phyloP scores from a whole-genome alignment of 2,797 vertebrate species.

The Sebastes iracundus region DNA sequence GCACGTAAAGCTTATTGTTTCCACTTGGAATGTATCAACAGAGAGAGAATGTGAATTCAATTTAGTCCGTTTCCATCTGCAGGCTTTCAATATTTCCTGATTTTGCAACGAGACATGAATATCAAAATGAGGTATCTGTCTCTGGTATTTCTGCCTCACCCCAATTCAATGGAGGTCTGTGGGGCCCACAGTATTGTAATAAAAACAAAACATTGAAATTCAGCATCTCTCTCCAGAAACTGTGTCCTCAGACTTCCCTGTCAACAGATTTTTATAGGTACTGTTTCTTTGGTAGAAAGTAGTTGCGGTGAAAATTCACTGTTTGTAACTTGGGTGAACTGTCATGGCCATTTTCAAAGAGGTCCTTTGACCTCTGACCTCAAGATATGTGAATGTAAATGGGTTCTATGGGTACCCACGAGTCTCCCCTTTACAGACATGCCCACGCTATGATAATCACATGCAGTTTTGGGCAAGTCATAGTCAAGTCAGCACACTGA shows the following conservation, averaged over 20 bases:
- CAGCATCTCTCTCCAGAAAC: background rate
- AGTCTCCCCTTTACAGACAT: too few relatives aligned
- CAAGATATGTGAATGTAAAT: too few relatives aligned
- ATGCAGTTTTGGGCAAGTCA: too few relatives aligned
- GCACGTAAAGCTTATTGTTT: conserved; percentile 31
- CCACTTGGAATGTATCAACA: conserved; percentile 28
- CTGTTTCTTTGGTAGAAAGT: background rate
- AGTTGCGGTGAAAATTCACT: background rate
- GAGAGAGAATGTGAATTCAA: conserved; percentile 31
- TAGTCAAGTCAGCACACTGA: too few relatives aligned
- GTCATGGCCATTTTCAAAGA: too few relatives aligned
- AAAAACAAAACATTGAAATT: background rate
- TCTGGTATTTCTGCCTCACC: background rate
- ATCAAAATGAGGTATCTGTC: conserved; percentile 1
- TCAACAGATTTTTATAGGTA: background rate
- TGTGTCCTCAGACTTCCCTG: background rate
- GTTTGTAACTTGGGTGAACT: background rate
- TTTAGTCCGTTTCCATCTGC: conserved; percentile 29
- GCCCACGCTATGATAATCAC: too few relatives aligned
- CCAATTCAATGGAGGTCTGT: background rate
- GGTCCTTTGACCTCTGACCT: too few relatives aligned
- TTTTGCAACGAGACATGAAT: conserved; percentile 28
- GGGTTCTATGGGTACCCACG: too few relatives aligned
- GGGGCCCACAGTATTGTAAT: background rate
- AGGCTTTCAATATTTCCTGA: conserved; percentile 23